Evolutionary conservation across 2,797 vertebrate genomes (phyloP), one percentile per base, ranked within the genome.

Genomic region (Acrossocheilus fasciatus): DNA sequence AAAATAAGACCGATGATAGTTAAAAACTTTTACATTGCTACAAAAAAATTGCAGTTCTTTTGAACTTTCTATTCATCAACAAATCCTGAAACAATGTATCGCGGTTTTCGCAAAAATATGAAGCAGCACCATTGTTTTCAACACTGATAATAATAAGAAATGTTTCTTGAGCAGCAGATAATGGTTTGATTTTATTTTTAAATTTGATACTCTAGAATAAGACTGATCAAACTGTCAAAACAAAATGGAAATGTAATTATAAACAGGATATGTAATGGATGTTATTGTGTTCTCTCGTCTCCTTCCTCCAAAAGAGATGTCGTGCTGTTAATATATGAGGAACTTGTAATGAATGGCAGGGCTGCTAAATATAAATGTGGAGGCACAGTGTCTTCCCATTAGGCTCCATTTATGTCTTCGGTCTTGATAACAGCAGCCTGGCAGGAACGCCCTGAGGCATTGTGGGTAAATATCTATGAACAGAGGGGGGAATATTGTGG

Each of bases 161-260:
- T 34, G 2, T 30, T 75, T 34, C 45, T 52, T 50, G 45, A 75
- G 45, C 45, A 47, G 15, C 47, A 52, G 6, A 52, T 52, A 18
- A 34, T 52, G 4, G 4, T 52, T 91, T 91, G 89, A 86, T 78
- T 90, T 90, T 93, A 92, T 93, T 94, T n/a, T 89, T 81, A 81
- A 86, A 52, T 26, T 3, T 88, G 90, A 83, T 73, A 87, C 68
- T 89, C 92, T 93, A 82, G 47, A n/a, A 78, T 94, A 93, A 93
- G 89, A 91, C 81, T 89, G 90, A 91, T 92, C 89, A 89, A 47
- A 26, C 26, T 39, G 26, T 62, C 39, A 62, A 45, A 73, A 57
- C 90, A 89, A 92, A 93, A 91, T 92, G 17, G 54, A 62, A 93
- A 92, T 91, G 89, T 92, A 86, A 89, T 77, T 84, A 91, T 92